Percentiles rank a stretch among this genome's conserved stretches.
Evolutionary conservation across 2,113 vertebrate genomes (phyloP).

Genomic region (Phasianus colchicus): DNA sequence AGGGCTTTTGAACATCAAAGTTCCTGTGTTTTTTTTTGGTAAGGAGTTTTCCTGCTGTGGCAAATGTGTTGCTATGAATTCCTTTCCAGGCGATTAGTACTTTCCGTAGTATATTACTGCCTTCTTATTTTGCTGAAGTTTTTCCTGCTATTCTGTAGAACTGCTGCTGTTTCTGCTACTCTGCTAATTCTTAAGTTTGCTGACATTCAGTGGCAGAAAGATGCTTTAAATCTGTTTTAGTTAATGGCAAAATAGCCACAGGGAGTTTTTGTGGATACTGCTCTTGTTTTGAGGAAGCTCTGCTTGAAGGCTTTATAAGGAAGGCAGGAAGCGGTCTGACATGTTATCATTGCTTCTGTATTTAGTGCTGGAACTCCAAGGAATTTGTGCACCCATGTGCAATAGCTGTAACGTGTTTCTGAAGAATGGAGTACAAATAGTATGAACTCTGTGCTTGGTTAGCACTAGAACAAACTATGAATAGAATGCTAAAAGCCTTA

Average conservation of each 20-base stretch:
- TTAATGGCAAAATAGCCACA: background rate
- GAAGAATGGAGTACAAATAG: background rate
- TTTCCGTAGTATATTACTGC: conserved; percentile 36
- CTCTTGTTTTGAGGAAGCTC: conserved; percentile 7
- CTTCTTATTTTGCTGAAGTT: background rate
- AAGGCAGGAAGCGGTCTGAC: conserved; percentile 37
- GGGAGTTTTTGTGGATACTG: background rate
- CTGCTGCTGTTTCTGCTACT: background rate
- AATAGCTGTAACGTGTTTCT: background rate
- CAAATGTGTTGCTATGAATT: conserved; percentile 37
- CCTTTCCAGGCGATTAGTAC: conserved; percentile 34
- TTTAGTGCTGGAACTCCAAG: conserved; percentile 44
- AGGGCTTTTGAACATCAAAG: background rate
- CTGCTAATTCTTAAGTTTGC: background rate
- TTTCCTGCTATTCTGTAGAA: background rate
- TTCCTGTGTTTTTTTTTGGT: background rate
- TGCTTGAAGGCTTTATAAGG: conserved; percentile 20
- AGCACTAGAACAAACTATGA: background rate
- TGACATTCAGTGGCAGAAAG: background rate
- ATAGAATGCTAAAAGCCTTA: background rate
- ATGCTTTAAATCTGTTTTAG: background rate
- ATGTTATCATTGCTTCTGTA: conserved; percentile 42
- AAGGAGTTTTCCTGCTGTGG: conserved; percentile 44
- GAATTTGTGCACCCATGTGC: background rate
- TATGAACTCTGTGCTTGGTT: background rate